phyloP scores from a whole-genome alignment of 2,797 vertebrate genomes.

The Lithobates sylvaticus region DNA sequence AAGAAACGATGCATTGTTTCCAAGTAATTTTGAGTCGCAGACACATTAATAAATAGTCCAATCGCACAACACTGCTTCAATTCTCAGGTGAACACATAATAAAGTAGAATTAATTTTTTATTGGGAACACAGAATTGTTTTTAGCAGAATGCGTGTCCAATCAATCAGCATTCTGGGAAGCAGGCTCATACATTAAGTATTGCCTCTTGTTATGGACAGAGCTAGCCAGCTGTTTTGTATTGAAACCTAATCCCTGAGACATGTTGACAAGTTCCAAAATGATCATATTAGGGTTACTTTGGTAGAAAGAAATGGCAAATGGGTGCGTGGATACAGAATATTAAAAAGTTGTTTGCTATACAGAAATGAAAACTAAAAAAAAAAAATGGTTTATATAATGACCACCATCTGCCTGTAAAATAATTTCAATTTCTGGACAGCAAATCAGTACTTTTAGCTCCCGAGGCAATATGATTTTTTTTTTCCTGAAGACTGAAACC shows the following conservation, averaged over 20 bases:
- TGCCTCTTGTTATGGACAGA: conserved; percentile 46
- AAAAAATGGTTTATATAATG: too few species aligned
- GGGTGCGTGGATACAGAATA: not conserved
- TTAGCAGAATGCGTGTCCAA: conserved; percentile 62
- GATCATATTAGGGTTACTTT: conserved; percentile 46
- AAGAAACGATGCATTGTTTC: conserved; percentile 42
- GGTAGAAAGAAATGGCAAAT: conserved; percentile 10
- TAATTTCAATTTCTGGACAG: too few species aligned
- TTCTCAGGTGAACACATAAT: conserved; percentile 60
- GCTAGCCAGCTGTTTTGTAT: conserved; percentile 59
- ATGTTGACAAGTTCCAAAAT: conserved; percentile 56
- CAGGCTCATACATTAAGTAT: conserved; percentile 59
- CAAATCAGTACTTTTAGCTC: too few species aligned
- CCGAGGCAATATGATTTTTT: too few species aligned
- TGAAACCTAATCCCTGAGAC: conserved; percentile 55
- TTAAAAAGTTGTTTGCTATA: not conserved
- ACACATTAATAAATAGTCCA: conserved; percentile 52
- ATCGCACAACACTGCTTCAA: conserved; percentile 11
- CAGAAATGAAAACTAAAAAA: not conserved
- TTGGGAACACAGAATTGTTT: conserved; percentile 56
- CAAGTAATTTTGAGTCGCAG: conserved; percentile 34
- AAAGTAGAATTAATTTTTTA: conserved; percentile 61
- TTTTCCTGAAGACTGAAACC: too few species aligned
- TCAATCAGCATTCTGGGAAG: conserved; percentile 61
- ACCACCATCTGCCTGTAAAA: too few species aligned